Conservation (phyloP, 2,888 invertebrate species). For the Galeruca laticollis region DNA sequence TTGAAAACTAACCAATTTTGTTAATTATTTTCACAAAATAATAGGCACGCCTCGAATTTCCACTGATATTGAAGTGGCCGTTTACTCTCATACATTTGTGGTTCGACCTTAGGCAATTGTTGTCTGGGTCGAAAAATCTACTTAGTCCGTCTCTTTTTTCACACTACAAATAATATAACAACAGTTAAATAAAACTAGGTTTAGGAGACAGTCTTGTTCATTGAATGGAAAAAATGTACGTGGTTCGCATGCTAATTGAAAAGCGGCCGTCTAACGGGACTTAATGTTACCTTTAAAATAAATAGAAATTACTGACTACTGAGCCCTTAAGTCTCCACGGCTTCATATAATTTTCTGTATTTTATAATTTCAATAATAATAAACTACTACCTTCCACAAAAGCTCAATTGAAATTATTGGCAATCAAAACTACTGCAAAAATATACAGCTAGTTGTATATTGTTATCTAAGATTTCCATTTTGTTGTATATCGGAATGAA, state of each 20-base stretch:
- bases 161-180: slow-evolving; percentile 35
- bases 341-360: background rate
- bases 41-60: too few relatives aligned
- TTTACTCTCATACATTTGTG: too few relatives aligned
- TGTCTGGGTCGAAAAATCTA: background rate
- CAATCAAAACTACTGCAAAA: background rate
- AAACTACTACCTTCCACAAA: background rate
- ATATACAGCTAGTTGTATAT: background rate
- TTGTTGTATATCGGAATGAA: too few relatives aligned
- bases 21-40: too few relatives aligned
- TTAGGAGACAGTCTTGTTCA: slow-evolving; percentile 43
- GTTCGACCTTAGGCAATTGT: too few relatives aligned
- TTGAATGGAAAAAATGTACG: slow-evolving; percentile 43
- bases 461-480: too few relatives aligned
- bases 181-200: slow-evolving; percentile 47
- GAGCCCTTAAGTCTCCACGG: slow-evolving; percentile 4
- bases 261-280: slow-evolving; percentile 37
- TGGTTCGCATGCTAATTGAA: slow-evolving; percentile 43
- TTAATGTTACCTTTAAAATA: slow-evolving; percentile 30
- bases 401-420: background rate
- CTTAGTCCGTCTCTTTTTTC: slow-evolving; percentile 23
- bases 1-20: too few relatives aligned
- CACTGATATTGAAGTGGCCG: too few relatives aligned
- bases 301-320: slow-evolving; percentile 11
- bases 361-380: background rate